Evolutionary conservation across 1,140 invertebrate genomes (phyloP), one percentile per base, ranked within the genome.

Genomic region (Stegodyphus dumicola): DNA sequence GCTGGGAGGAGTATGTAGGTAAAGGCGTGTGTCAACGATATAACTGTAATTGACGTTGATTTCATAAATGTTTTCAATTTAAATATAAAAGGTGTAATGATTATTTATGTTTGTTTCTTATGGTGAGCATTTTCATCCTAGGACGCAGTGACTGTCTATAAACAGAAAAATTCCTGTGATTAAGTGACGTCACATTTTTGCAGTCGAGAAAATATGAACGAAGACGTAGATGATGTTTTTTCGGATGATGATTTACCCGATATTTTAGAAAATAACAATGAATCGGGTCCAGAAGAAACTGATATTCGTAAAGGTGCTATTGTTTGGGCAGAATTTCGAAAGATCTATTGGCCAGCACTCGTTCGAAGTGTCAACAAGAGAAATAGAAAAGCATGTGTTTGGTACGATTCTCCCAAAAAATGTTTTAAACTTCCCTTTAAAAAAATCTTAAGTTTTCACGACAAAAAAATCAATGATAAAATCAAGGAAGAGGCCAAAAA

Each of bases 291-390:
- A 0, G 53, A 54, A 54, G 73, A 75, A 10, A 17, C 13, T n/a
- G 65, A 70, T 54, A 10, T 75, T 48, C 5, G 5, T 13, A n/a
- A 52, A 15, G 11, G 48, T 69, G 66, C 69, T 70, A 69, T 79
- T 54, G 77, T 79, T 18, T 79, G 77, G 77, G 77, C 77, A 7
- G 53, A 79, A 49, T 70, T 17, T 56, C n/a, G 51, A 18, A 13
- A 79, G 9, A 17, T 79, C 15, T 70, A 54, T 52, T 79, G 77
- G 77, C 77, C 77, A 10, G 65, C 77, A 54, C 52, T 79, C 7
- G 67, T 79, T 13, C 69, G 66, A 54, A 53, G 33, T 18, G 66
- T 79, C 0, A 13, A 70, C 33, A 79, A 79, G 17, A 79, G 70
- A 56, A n/a, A 70, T 3, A 79, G 52, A n/a, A 79, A 79, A 56